Evolutionary conservation across 1,140 invertebrate species (phyloP).

Genomic region (Penaeus chinensis): DNA sequence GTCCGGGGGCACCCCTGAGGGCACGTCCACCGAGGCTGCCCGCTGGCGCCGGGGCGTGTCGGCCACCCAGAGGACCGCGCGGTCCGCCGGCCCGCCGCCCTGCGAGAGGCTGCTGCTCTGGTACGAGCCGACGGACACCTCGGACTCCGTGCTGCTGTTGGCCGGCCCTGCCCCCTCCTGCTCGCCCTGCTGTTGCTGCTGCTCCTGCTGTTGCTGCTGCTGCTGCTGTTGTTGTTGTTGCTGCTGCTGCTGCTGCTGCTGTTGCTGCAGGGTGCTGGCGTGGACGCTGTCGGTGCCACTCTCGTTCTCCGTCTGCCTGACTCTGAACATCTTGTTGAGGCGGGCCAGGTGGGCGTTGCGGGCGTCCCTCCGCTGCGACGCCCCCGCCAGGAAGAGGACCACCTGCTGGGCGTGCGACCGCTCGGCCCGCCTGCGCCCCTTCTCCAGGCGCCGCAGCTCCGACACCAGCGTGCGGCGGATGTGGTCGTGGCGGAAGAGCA

Average conservation of each 20-base stretch:
- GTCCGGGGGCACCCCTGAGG: slow-evolving; percentile 19
- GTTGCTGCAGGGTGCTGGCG: slow-evolving; percentile 13
- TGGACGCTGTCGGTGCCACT: slow-evolving; percentile 11
- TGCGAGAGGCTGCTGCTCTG: slow-evolving; percentile 33
- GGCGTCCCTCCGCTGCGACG: slow-evolving; percentile 24
- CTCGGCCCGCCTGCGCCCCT: slow-evolving; percentile 1
- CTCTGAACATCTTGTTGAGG: slow-evolving; percentile 39
- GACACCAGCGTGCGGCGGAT: slow-evolving; percentile 14
- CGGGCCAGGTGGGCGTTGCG: slow-evolving; percentile 8
- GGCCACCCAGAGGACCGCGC: slow-evolving; percentile 20
- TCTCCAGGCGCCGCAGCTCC: background rate
- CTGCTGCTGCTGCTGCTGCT: slow-evolving; percentile 18
- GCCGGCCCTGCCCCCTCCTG: slow-evolving; percentile 12
- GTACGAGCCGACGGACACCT: slow-evolving; percentile 25
- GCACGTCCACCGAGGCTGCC: slow-evolving; percentile 41
- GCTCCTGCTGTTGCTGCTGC: slow-evolving; percentile 27
- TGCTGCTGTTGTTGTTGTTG: slow-evolving; percentile 36
- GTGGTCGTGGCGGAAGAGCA: slow-evolving; percentile 32
- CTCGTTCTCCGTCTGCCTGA: slow-evolving; percentile 19
- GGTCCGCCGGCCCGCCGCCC: background rate
- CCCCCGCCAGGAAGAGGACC: slow-evolving; percentile 35
- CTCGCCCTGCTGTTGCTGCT: slow-evolving; percentile 30
- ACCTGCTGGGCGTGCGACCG: slow-evolving; percentile 5
- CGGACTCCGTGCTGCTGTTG: slow-evolving; percentile 22
- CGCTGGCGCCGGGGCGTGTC: slow-evolving; percentile 28